These are phyloP conservation scores for Gila orcuttii DNA, from an alignment of 2,113 vertebrate species.

Conservation along the genomic window DNA sequence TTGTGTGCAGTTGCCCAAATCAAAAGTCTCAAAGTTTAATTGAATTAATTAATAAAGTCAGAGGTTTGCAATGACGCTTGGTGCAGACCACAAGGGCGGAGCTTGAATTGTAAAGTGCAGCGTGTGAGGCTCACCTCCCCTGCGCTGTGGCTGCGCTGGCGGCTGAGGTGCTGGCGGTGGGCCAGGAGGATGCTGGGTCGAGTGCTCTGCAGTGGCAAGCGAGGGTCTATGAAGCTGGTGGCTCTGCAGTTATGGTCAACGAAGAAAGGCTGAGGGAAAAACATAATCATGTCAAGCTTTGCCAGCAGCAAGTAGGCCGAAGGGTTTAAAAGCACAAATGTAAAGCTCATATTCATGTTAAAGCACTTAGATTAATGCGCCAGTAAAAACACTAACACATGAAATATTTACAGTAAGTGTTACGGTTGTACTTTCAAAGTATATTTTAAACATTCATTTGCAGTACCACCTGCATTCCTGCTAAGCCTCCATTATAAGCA, in stretches of 20 bases:
- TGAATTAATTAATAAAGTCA: background rate
- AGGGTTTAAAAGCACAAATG: conserved; percentile 6
- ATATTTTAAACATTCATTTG: background rate
- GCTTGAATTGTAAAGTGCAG: background rate
- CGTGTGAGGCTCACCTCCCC: conserved; percentile 82
- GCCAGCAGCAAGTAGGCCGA: background rate
- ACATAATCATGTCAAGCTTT: background rate
- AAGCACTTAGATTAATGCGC: background rate
- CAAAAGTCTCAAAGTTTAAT: background rate
- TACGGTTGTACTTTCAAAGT: background rate
- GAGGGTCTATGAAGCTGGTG: conserved; percentile 96
- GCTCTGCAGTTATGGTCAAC: conserved; percentile 98
- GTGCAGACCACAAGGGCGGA: background rate
- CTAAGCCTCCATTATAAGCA: background rate
- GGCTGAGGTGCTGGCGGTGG: conserved; percentile 92
- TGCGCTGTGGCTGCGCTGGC: conserved; percentile 97
- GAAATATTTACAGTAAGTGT: conserved; percentile 4
- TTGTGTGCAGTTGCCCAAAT: background rate
- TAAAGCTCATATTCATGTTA: background rate
- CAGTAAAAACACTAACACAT: conserved; percentile 9
- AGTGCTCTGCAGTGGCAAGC: conserved; percentile 93
- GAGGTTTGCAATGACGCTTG: background rate
- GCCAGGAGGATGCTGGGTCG: conserved; percentile 89
- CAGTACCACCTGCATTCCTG: background rate
- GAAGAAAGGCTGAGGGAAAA: conserved; percentile 87